These are phyloP conservation scores for Mantis religiosa DNA, from an alignment of 2,888 invertebrate genomes.

Conservation along the genomic window DNA sequence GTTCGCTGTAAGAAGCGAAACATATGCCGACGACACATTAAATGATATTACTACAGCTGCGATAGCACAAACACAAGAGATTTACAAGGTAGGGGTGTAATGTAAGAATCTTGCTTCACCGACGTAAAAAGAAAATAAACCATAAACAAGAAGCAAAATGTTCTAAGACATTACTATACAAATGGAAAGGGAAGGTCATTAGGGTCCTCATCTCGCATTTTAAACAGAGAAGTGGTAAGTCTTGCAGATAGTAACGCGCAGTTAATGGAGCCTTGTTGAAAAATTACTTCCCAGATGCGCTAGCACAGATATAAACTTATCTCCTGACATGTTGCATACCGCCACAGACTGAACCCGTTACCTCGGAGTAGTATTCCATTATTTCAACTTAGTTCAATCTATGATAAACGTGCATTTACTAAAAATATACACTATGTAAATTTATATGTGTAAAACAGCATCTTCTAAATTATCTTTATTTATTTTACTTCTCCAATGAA, in stretches of 20 bases:
- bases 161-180: neutral
- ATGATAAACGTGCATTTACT: no score
- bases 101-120: neutral
- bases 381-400: no score
- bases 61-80: neutral
- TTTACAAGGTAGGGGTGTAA: neutral
- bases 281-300: neutral
- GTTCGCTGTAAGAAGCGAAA: neutral
- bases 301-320: no score
- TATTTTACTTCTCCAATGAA: no score
- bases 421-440: no score
- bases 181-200: neutral
- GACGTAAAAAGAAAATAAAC: neutral
- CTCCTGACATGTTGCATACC: no score
- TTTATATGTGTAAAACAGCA: no score
- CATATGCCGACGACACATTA: neutral
- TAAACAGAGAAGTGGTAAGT: neutral
- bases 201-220: neutral
- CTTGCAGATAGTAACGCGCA: no score
- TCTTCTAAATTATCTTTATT: no score
- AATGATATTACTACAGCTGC: neutral
- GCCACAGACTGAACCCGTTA: no score
- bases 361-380: no score
- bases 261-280: neutral
- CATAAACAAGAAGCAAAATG: neutral